These are phyloP conservation scores for Gobio occitaniae DNA, from an alignment of 2,797 vertebrate species.

Conservation along the genomic window DNA sequence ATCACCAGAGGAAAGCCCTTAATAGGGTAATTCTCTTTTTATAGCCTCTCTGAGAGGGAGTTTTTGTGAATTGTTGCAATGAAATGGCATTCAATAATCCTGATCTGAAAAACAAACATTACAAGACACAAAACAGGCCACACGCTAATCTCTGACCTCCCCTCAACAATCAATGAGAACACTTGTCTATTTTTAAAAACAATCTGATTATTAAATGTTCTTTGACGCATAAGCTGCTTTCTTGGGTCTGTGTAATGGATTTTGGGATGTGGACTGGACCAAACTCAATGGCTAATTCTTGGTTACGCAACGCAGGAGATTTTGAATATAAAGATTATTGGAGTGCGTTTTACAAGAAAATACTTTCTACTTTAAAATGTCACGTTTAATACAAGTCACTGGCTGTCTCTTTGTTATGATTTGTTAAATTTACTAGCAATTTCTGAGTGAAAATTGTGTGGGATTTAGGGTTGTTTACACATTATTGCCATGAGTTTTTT, in stretches of 20 bases:
- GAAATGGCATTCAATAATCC: slow-evolving; percentile 4
- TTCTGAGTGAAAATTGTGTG: too few relatives aligned
- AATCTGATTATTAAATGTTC: slow-evolving; percentile 66
- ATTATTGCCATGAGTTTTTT: not conserved
- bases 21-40: not conserved
- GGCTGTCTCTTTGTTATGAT: not conserved
- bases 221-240: slow-evolving; percentile 48
- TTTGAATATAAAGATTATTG: not conserved
- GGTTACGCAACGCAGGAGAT: slow-evolving; percentile 58
- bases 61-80: not conserved
- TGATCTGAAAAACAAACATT: not conserved
- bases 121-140: not conserved
- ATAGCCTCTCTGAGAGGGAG: not conserved
- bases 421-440: not conserved
- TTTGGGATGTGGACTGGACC: slow-evolving; percentile 19
- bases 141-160: not conserved
- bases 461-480: not conserved
- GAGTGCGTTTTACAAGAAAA: too few relatives aligned
- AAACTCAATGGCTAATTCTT: slow-evolving; percentile 22
- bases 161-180: slow-evolving; percentile 57
- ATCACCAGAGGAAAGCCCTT: not conserved
- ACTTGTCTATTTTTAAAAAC: slow-evolving; percentile 60
- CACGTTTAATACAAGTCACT: too few relatives aligned
- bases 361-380: not conserved
- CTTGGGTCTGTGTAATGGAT: slow-evolving; percentile 45